Base-by-base conservation (phyloP, 2,113 vertebrate genomes). In the Uria lomvia region DNA sequence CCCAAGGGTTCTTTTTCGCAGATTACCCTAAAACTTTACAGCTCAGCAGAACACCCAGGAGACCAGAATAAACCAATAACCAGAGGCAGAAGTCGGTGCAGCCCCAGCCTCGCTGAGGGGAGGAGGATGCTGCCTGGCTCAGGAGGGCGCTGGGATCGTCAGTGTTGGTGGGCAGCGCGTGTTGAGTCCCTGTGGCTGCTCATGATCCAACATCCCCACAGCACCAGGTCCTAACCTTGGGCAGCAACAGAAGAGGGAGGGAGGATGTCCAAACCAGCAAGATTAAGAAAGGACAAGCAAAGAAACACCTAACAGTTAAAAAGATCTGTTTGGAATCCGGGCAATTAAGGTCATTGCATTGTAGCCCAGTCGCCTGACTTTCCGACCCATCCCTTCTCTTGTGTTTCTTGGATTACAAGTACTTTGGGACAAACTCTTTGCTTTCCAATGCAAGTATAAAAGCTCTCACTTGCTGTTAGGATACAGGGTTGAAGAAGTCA, bases 1-100 rank as follows among this genome's bases (percentile, higher is more conserved):
- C 83, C 86, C 79, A 60, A 67, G 79, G 85, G 75, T 47, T 74
- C n/a, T 71, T 81, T 88, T 56, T n/a, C 72, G 78, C 43, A 55
- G 43, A 75, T 95, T 75, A 53, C 45, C 71, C 74, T 90, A 30
- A 60, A 95, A 88, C 70, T 89, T 53, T 3, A 8, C 68, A 85
- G 53, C 81, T 85, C 77, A 38, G 43, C 32, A 30, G 27, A 79
- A 85, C 34, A 74, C 89, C 23, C 73, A 4, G 34, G 77, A 84
- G 84, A 89, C 12, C 60, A 77, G 77, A 65, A 60, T 62, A 68
- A 92, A 58, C 55, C 82, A 53, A 76, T 3, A 88, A 1, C 67
- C 62, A 16, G 66, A 65, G 62, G 88, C 88, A 92, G 90, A 45
- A 26, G 76, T 7, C 29, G 50, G 50, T 23, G 85, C 38, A 89